Base-by-base conservation (phyloP, 2,888 invertebrate species). In the Trimorus sp. region DNA sequence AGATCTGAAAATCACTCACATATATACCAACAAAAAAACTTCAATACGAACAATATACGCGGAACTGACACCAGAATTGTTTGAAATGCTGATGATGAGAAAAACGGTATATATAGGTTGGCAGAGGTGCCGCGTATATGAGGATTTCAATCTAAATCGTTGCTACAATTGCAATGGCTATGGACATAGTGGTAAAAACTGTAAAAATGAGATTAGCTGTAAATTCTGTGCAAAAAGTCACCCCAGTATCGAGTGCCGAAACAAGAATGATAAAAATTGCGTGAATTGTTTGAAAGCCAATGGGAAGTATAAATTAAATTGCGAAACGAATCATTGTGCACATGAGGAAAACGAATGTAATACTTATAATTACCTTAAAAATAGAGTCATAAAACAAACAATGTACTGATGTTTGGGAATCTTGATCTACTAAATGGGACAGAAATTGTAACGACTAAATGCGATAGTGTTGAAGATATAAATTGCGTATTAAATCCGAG, bases 101-200 rank as follows among this genome's bases (percentile, higher is more conserved):
- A 54, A 66, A 54, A 12, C 54, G 16, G 12, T 66, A 16, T 70
- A 51, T 59, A 36, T 60, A 5, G 70, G 59, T 1, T 70, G 70
- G 70, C 70, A 70, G n/a, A 45, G 51, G 8, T 70, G 70, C 38
- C 59, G 42, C 8, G 38, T 70, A 14, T 51, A 56, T 40, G 70
- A 70, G 16, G 70, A 59, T 6, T 51, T 15, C 15, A 70, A 59
- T 51, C 5, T 70, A 26, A 26, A 26, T n/a, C 36, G 66, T 14
- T 66, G 66, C 26, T 66, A 12, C 26, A 62, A 62, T 26, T 62
- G 62, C 36, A 45, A 62, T 12, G 48, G 48, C 1, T 62, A 48
- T 62, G 62, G 51, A 3, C 70, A 70, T 26, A 26, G 26, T 26
- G 58, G 14, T 6, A 16, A 56, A 45, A 56, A 58, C 1, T n/a